These are phyloP conservation scores for Gymnorhina tibicen DNA, from an alignment of 2,113 vertebrate genomes.

Conservation along the genomic window DNA sequence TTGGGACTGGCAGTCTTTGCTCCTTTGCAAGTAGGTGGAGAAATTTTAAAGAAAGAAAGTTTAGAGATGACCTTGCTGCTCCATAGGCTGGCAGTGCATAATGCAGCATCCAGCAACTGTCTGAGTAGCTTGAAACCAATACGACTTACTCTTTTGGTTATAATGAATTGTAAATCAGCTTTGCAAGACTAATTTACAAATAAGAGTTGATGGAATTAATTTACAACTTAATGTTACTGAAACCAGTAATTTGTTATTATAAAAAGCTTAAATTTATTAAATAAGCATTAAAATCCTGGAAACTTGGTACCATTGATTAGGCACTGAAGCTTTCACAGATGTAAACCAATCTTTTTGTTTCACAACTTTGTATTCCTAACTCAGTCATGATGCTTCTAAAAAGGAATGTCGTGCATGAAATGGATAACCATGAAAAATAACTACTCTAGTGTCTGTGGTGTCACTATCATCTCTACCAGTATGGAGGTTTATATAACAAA, in stretches of 20 bases:
- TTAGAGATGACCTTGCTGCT: not conserved
- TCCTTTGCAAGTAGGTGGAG: not conserved
- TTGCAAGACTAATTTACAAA: conserved; percentile 22
- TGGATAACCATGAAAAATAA: not conserved
- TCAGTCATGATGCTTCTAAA: not conserved
- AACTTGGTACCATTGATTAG: not conserved
- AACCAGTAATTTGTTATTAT: not conserved
- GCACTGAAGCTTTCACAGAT: not conserved
- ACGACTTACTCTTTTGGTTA: not conserved
- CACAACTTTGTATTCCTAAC: not conserved
- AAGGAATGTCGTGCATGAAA: not conserved
- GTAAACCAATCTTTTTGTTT: not conserved
- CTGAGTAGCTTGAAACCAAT: not conserved
- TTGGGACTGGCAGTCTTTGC: not conserved
- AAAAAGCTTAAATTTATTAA: not conserved
- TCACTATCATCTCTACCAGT: not conserved
- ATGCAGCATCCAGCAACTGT: not conserved
- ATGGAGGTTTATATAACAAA: not conserved
- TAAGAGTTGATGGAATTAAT: conserved; percentile 5
- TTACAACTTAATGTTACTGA: not conserved
- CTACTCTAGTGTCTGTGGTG: not conserved
- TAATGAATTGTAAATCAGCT: not conserved
- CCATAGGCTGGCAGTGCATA: not conserved
- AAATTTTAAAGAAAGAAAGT: not conserved
- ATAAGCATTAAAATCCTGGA: not conserved